Evolutionary conservation across 2,888 invertebrate genomes (phyloP).

Genomic region (Campoletis raptor): DNA sequence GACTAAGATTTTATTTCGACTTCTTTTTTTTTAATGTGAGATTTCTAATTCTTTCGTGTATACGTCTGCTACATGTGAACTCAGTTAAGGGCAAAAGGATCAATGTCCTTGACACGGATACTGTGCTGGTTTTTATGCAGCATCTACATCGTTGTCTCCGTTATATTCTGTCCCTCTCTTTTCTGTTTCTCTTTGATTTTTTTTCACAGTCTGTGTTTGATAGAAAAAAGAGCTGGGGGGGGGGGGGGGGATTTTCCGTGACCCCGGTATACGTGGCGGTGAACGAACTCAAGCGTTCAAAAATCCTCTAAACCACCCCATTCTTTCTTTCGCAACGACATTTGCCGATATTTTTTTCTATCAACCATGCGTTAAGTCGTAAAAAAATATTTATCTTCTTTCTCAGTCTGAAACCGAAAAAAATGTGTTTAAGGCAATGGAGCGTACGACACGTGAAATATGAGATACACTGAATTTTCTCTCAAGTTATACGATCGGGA

Average conservation of each 20-base stretch:
- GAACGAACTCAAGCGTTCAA: slow-evolving; percentile 32
- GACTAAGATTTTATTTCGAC: not conserved
- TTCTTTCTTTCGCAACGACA: slow-evolving; percentile 6
- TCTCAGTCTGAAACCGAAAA: not conserved
- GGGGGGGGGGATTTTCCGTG: not conserved
- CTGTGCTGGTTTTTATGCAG: slow-evolving; percentile 30
- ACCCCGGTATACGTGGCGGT: not conserved
- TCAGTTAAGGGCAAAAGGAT: slow-evolving; percentile 8
- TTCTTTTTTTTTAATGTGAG: not conserved
- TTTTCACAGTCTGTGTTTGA: not conserved
- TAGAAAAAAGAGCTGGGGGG: slow-evolving; percentile 3
- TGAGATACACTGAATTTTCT: slow-evolving; percentile 6
- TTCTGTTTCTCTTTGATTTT: not conserved
- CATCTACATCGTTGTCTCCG: slow-evolving; percentile 5
- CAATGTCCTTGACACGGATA: slow-evolving; percentile 53
- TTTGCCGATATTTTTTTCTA: slow-evolving; percentile 27
- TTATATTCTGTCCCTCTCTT: slow-evolving; percentile 1
- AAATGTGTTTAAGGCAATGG: slow-evolving; percentile 26
- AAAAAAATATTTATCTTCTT: slow-evolving; percentile 35
- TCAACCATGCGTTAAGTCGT: slow-evolving; percentile 41
- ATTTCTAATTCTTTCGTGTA: not conserved
- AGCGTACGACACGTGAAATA: not conserved
- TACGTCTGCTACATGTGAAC: not conserved
- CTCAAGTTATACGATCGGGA: not conserved
- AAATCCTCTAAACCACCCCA: slow-evolving; percentile 22